phyloP scores from a whole-genome alignment of 2,888 invertebrate species.

The Gisinianus flammeolus region DNA sequence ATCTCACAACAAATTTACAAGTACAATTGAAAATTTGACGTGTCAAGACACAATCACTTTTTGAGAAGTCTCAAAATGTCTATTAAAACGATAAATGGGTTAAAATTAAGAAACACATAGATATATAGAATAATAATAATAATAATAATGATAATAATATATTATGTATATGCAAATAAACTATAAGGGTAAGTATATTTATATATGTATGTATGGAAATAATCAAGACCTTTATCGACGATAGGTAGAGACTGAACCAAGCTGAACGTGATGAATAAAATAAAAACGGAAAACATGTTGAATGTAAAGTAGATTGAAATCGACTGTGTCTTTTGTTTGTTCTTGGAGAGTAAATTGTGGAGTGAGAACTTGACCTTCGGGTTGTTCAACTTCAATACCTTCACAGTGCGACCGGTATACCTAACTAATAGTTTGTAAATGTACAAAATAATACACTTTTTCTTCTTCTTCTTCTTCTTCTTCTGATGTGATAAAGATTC shows the following conservation, averaged over 20 bases:
- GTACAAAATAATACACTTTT: not conserved
- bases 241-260: slow-evolving; percentile 41
- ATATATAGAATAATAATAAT: no score
- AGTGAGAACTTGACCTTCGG: slow-evolving; percentile 34
- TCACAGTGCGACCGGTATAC: slow-evolving; percentile 2
- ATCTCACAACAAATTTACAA: no score
- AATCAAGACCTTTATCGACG: slow-evolving; percentile 50
- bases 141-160: no score
- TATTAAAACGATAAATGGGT: no score
- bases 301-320: slow-evolving; percentile 37
- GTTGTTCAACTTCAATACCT: slow-evolving; percentile 35
- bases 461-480: no score
- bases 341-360: slow-evolving; percentile 29
- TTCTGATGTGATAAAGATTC: not conserved
- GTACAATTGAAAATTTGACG: no score
- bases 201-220: not conserved
- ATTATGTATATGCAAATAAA: not conserved
- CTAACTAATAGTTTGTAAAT: not conserved
- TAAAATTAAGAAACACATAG: no score
- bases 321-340: slow-evolving; percentile 33
- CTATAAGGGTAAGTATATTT: not conserved
- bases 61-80: no score
- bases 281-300: slow-evolving; percentile 33
- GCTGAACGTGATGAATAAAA: slow-evolving; percentile 17
- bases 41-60: no score